Conservation (phyloP, 2,888 invertebrate species). For the Oligia latruncula region DNA sequence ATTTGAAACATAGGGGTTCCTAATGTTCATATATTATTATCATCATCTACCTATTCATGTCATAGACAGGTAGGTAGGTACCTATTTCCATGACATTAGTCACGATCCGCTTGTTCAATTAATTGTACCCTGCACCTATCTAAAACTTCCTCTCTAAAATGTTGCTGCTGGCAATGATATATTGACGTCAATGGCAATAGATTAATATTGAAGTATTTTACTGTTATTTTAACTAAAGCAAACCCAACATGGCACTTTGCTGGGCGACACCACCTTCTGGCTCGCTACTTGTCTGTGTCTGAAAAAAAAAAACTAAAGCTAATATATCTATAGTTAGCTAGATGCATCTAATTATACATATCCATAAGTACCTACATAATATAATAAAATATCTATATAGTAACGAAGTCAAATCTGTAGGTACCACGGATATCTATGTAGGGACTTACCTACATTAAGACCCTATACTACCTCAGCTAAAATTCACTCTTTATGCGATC, state of each 20-base stretch:
- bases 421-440: too few relatives aligned
- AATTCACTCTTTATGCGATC: too few relatives aligned
- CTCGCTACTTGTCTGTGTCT: too few relatives aligned
- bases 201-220: background rate
- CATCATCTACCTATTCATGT: background rate
- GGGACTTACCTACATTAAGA: too few relatives aligned
- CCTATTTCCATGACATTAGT: slow-evolving; percentile 41
- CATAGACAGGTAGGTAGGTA: background rate
- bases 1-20: background rate
- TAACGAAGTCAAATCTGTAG: too few relatives aligned
- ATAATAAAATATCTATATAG: too few relatives aligned
- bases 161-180: background rate
- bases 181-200: slow-evolving; percentile 6
- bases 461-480: too few relatives aligned
- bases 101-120: slow-evolving; percentile 40
- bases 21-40: background rate
- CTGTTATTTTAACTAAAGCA: background rate
- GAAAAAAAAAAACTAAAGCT: background rate
- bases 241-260: background rate
- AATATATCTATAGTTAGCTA: background rate
- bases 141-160: background rate
- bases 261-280: background rate
- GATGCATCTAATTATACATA: background rate
- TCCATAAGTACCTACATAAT: too few relatives aligned
- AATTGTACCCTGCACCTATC: slow-evolving; percentile 7